Evolutionary conservation across 2,888 invertebrate species (phyloP).

Genomic region (Diogma glabrata): DNA sequence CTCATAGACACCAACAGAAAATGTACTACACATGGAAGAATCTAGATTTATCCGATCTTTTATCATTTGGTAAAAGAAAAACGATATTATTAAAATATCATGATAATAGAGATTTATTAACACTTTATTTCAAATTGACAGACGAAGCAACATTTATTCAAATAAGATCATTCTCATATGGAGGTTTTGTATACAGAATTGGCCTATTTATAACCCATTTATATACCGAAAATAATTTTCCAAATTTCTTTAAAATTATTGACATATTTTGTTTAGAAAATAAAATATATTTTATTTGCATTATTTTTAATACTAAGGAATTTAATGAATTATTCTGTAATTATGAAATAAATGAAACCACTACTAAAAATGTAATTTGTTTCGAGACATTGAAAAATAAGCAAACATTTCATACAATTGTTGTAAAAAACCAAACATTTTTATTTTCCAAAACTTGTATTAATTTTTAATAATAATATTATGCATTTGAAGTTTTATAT

Average conservation of each 20-base stretch:
- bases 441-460: background rate
- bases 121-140: background rate
- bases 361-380: background rate
- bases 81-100: background rate
- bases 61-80: background rate
- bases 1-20: conserved; percentile 6
- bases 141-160: background rate
- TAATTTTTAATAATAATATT: background rate
- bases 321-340: background rate
- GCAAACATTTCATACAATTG: background rate
- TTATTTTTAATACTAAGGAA: background rate
- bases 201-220: background rate
- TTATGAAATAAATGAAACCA: background rate
- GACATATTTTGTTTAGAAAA: background rate
- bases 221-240: background rate
- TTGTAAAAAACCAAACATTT: background rate
- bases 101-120: background rate
- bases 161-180: background rate
- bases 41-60: background rate
- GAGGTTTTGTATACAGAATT: background rate
- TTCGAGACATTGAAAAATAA: background rate
- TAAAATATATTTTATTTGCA: background rate
- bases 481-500: too few relatives aligned
- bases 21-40: background rate
- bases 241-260: background rate